Evolutionary conservation across 2,113 vertebrate species (phyloP).

Genomic region (Sebastes fasciatus): DNA sequence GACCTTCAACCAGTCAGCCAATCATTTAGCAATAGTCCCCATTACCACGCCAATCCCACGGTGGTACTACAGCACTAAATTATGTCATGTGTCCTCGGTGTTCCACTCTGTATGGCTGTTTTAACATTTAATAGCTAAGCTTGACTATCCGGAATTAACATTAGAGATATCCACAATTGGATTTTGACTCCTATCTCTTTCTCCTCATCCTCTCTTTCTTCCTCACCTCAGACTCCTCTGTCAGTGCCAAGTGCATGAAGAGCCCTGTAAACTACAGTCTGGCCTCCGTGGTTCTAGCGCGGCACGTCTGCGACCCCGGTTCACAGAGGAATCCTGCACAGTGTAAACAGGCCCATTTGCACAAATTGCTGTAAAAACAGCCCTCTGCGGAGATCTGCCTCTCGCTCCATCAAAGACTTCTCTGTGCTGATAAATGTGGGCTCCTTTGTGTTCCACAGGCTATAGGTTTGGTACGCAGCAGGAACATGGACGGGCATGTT

Average conservation of each 20-base stretch:
- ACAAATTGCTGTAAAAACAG: constrained; percentile 79
- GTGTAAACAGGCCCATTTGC: constrained; percentile 72
- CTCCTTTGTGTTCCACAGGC: constrained; percentile 55
- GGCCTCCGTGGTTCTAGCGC: constrained; percentile 15
- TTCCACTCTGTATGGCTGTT: too few species aligned
- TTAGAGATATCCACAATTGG: too few species aligned
- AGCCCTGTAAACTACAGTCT: constrained; percentile 32
- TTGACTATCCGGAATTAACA: too few species aligned
- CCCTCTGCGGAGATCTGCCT: constrained; percentile 53
- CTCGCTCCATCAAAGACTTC: constrained; percentile 59
- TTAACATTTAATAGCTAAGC: too few species aligned
- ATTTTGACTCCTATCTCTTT: too few species aligned
- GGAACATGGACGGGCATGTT: constrained; percentile 45
- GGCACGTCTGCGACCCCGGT: constrained; percentile 39
- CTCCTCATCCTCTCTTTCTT: background rate
- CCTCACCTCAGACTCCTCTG: background rate
- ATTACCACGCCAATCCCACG: constrained; percentile 18
- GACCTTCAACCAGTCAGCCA: constrained; percentile 19
- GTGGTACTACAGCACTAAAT: background rate
- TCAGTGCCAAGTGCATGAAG: constrained; percentile 54
- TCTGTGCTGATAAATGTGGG: constrained; percentile 74
- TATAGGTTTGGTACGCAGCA: background rate
- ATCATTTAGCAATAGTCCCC: constrained; percentile 18
- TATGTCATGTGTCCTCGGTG: background rate
- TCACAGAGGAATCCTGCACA: constrained; percentile 58